Percentiles rank a stretch among this genome's conserved stretches.
phyloP scores from a whole-genome alignment of 1,140 invertebrate genomes.

The Drosophila sucinea region DNA sequence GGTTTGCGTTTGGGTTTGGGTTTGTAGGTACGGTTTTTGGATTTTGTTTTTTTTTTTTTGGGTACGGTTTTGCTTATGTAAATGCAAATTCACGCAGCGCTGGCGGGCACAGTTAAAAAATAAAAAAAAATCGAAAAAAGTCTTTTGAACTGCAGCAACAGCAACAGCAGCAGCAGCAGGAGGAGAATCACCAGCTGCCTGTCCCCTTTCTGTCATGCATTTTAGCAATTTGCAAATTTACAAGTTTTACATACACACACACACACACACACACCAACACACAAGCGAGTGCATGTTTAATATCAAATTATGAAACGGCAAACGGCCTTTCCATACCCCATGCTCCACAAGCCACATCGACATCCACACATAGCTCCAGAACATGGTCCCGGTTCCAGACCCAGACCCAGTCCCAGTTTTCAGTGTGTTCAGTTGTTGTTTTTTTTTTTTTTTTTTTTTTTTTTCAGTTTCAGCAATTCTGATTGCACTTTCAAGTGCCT shows the following conservation, averaged over 20 bases:
- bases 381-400: not conserved
- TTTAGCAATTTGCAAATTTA: conserved; percentile 80
- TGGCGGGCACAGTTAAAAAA: conserved; percentile 31
- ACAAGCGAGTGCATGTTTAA: conserved; percentile 67
- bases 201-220: conserved; percentile 62
- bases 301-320: conserved; percentile 76
- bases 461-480: conserved; percentile 40
- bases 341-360: conserved; percentile 3
- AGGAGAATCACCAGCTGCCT: conserved; percentile 31
- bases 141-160: conserved; percentile 39
- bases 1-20: not conserved
- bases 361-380: not conserved
- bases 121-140: not conserved
- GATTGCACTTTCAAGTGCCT: conserved; percentile 73
- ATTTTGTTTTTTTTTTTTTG: not conserved
- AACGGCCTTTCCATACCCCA: conserved; percentile 41
- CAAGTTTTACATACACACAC: conserved; percentile 62
- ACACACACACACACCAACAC: not conserved
- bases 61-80: conserved; percentile 35
- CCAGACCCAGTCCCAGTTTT: not conserved
- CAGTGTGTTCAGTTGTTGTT: not conserved
- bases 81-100: conserved; percentile 58
- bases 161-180: conserved; percentile 16
- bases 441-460: too few relatives aligned
- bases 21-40: conserved; percentile 13